phyloP scores from a whole-genome alignment of 2,797 vertebrate genomes.

The Micromesistius poutassou region DNA sequence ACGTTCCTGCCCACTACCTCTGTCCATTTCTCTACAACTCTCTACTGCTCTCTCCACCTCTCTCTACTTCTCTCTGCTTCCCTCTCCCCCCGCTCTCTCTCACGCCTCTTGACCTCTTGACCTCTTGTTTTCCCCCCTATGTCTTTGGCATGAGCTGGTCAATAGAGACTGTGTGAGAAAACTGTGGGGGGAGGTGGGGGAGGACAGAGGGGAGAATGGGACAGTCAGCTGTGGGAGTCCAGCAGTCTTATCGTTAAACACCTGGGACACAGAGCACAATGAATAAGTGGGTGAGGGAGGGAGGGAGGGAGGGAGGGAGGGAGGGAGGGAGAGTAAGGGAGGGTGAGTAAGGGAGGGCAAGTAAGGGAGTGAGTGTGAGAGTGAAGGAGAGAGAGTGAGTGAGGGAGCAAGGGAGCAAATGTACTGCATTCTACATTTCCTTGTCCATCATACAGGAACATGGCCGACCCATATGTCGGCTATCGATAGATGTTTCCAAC shows the following conservation, averaged over 20 bases:
- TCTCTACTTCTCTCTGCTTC: background rate
- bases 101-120: background rate
- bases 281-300: slow-evolving; percentile 11
- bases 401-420: background rate
- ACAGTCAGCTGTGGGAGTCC: slow-evolving; percentile 58
- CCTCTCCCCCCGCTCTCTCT: background rate
- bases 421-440: background rate
- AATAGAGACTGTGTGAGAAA: slow-evolving; percentile 46
- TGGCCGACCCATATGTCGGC: background rate
- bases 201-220: slow-evolving; percentile 18
- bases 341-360: background rate
- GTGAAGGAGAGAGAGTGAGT: slow-evolving; percentile 22
- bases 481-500: no score
- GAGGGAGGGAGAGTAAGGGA: slow-evolving; percentile 36
- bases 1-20: background rate
- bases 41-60: background rate
- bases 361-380: slow-evolving; percentile 43
- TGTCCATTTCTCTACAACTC: slow-evolving; percentile 1
- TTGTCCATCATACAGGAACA: background rate
- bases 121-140: slow-evolving; percentile 25
- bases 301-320: background rate
- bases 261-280: slow-evolving; percentile 55
- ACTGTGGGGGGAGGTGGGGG: slow-evolving; percentile 23
- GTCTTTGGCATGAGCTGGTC: slow-evolving; percentile 29
- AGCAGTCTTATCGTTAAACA: slow-evolving; percentile 63